phyloP scores from a whole-genome alignment of 2,888 invertebrate genomes.

The Cenopis cana region DNA sequence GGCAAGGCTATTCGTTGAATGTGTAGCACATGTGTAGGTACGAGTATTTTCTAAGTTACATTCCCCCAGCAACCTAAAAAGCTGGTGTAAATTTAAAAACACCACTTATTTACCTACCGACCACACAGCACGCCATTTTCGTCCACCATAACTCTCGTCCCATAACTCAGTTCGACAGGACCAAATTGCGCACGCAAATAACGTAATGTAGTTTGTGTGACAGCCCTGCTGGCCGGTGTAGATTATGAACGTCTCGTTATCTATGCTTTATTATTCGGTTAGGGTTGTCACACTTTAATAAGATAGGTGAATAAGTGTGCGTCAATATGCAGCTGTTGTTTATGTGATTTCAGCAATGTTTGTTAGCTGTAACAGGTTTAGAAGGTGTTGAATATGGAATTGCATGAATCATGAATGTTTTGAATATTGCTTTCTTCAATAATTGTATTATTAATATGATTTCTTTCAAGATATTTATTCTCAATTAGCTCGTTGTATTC shows the following conservation, averaged over 20 bases:
- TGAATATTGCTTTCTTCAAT: not conserved
- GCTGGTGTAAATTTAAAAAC: not conserved
- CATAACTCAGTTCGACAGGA: conserved; percentile 44
- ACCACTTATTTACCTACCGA: conserved; percentile 14
- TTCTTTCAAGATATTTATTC: not conserved
- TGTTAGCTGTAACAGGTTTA: conserved; percentile 1
- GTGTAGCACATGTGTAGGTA: too few relatives aligned
- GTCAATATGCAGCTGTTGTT: conserved; percentile 34
- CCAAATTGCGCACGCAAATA: conserved; percentile 43
- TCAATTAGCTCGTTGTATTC: not conserved
- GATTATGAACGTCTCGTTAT: conserved; percentile 78
- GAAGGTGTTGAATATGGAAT: not conserved
- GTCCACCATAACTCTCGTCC: conserved; percentile 35
- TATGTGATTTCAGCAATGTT: conserved; percentile 22
- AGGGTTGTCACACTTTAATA: conserved; percentile 42
- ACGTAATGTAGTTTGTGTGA: conserved; percentile 46
- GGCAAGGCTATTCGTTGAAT: too few relatives aligned
- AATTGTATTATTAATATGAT: not conserved
- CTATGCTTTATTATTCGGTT: conserved; percentile 68
- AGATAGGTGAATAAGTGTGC: conserved; percentile 28
- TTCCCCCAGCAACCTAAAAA: not conserved
- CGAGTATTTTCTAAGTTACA: too few relatives aligned
- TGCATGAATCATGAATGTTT: not conserved
- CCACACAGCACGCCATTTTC: conserved; percentile 40
- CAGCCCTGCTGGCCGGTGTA: conserved; percentile 61